Conservation (phyloP, 2,113 vertebrate species). For the Mohoua ochrocephala region DNA sequence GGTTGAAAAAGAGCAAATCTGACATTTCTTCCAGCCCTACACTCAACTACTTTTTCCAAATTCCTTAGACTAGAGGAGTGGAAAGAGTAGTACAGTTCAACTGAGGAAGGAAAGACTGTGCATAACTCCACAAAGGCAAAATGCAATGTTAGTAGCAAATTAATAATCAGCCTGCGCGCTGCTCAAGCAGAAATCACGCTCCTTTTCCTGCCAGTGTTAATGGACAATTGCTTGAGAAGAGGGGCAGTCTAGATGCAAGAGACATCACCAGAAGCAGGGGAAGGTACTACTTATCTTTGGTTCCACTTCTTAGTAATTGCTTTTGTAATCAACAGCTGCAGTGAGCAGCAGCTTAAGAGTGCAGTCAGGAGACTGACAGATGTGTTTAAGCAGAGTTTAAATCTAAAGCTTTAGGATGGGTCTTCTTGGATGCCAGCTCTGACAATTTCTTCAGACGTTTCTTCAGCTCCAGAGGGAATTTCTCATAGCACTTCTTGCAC, state of each 20-base stretch:
- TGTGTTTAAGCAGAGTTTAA: slow-evolving; percentile 60
- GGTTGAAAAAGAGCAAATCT: background rate
- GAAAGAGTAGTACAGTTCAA: background rate
- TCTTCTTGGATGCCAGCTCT: slow-evolving; percentile 72
- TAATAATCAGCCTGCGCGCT: background rate
- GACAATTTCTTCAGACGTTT: slow-evolving; percentile 93
- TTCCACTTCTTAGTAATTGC: background rate
- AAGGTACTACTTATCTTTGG: slow-evolving; percentile 15
- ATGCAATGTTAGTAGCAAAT: background rate
- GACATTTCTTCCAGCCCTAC: background rate
- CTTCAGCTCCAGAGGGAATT: slow-evolving; percentile 94
- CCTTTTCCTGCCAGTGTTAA: background rate
- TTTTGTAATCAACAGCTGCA: slow-evolving; percentile 11
- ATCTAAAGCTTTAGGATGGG: slow-evolving; percentile 67
- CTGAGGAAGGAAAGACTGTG: background rate
- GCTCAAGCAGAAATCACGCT: background rate
- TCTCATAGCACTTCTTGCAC: slow-evolving; percentile 95
- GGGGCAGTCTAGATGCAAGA: background rate
- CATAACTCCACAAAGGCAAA: background rate
- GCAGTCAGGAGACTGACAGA: background rate
- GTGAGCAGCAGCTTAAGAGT: background rate
- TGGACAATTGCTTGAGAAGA: background rate
- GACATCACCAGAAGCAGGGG: background rate
- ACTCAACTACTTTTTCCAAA: background rate
- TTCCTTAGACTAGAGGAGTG: background rate